These are phyloP conservation scores for Ophion obscuratus DNA, from an alignment of 2,888 invertebrate genomes.

Conservation along the genomic window DNA sequence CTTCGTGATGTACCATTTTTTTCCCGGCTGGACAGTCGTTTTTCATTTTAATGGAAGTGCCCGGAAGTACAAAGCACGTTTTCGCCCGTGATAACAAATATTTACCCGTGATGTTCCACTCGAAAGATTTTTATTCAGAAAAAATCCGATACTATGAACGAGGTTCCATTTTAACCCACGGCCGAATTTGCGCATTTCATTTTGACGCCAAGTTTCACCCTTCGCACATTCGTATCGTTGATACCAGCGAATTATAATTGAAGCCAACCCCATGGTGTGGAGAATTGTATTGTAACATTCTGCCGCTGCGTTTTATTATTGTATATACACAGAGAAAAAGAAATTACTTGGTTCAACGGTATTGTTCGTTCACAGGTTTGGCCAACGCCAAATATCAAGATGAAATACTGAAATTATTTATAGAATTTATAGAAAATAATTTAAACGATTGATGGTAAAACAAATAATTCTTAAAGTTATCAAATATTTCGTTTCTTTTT, in stretches of 20 bases:
- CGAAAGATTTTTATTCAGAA: neutral
- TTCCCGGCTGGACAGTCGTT: constrained; percentile 25
- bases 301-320: neutral
- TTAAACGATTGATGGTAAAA: neutral
- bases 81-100: neutral
- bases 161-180: neutral
- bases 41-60: neutral
- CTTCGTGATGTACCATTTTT: constrained; percentile 18
- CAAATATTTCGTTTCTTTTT: neutral
- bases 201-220: neutral
- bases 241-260: neutral
- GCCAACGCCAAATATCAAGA: too few relatives aligned
- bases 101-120: neutral
- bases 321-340: neutral
- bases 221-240: neutral
- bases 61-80: neutral
- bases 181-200: neutral
- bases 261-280: neutral
- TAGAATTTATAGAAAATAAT: neutral
- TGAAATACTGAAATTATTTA: neutral
- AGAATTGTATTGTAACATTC: neutral
- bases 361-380: too few relatives aligned
- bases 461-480: neutral
- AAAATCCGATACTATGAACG: neutral
- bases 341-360: neutral